These are phyloP conservation scores for Meteorus colon DNA, from an alignment of 2,888 invertebrate genomes.

Conservation along the genomic window DNA sequence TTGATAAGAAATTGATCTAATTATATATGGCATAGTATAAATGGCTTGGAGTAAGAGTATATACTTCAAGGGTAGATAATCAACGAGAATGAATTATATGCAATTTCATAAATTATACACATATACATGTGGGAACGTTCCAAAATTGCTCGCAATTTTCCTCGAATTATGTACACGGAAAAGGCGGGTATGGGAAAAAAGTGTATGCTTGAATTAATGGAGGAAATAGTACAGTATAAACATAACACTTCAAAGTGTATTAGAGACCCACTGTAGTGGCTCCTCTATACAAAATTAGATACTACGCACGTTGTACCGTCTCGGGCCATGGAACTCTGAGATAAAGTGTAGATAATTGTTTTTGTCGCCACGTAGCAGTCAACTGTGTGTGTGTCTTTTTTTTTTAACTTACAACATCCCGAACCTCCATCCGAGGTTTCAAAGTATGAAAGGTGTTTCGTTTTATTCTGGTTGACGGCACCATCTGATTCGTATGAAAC, in stretches of 20 bases:
- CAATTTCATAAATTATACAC: not conserved
- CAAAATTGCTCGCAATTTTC: not conserved
- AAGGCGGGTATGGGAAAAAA: not conserved
- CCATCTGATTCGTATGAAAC: too few relatives aligned
- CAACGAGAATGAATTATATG: not conserved
- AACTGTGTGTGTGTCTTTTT: not conserved
- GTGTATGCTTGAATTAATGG: not conserved
- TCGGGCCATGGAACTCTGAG: conserved; percentile 42
- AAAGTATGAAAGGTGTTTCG: too few relatives aligned
- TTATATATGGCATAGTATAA: not conserved
- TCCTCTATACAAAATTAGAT: conserved; percentile 43
- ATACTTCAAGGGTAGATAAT: not conserved
- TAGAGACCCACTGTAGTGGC: conserved; percentile 45
- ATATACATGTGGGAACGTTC: not conserved
- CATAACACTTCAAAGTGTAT: conserved; percentile 49
- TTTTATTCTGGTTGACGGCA: too few relatives aligned
- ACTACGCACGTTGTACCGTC: conserved; percentile 48
- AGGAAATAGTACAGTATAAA: not conserved
- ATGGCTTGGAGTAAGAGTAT: not conserved
- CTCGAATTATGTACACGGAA: not conserved
- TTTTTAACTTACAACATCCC: not conserved
- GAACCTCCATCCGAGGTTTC: not conserved
- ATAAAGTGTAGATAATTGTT: conserved; percentile 51
- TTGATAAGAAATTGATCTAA: conserved; percentile 9
- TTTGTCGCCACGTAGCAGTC: not conserved